phyloP scores from a whole-genome alignment of 2,113 vertebrate genomes.

The Pelodiscus sinensis region DNA sequence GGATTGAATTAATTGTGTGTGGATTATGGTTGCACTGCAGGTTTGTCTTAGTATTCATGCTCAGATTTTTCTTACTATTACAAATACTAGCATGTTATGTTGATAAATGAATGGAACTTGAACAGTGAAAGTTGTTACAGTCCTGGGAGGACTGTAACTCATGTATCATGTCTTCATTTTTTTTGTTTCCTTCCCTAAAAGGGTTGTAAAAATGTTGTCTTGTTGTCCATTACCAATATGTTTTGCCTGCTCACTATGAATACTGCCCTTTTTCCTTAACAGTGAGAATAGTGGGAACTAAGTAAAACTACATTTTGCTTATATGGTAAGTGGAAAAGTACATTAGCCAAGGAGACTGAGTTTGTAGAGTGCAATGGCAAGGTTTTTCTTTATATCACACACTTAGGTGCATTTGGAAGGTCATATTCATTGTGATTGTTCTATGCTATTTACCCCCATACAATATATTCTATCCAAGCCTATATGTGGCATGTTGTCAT shows the following conservation, averaged over 20 bases:
- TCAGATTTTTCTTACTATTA: background rate
- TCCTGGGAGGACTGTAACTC: background rate
- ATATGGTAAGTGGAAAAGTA: constrained; percentile 44
- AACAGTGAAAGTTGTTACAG: background rate
- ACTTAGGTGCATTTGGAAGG: constrained; percentile 26
- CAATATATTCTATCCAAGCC: background rate
- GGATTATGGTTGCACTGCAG: background rate
- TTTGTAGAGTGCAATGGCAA: constrained; percentile 32
- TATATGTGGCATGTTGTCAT: constrained; percentile 11
- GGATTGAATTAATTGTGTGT: constrained; percentile 27
- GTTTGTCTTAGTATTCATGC: constrained; percentile 21
- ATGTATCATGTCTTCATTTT: background rate
- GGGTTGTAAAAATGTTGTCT: background rate
- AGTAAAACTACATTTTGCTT: constrained; percentile 47
- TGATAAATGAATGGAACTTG: background rate
- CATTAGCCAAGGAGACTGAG: constrained; percentile 35
- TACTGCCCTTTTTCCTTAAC: background rate
- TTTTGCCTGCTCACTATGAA: background rate
- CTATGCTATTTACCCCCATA: background rate
- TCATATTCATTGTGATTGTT: background rate
- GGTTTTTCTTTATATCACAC: constrained; percentile 54
- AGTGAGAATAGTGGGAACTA: background rate
- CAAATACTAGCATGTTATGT: background rate
- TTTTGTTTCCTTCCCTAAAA: background rate
- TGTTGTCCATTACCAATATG: background rate